Evolutionary conservation across 2,797 vertebrate genomes (phyloP).

Genomic region (Lepus oiostolus): DNA sequence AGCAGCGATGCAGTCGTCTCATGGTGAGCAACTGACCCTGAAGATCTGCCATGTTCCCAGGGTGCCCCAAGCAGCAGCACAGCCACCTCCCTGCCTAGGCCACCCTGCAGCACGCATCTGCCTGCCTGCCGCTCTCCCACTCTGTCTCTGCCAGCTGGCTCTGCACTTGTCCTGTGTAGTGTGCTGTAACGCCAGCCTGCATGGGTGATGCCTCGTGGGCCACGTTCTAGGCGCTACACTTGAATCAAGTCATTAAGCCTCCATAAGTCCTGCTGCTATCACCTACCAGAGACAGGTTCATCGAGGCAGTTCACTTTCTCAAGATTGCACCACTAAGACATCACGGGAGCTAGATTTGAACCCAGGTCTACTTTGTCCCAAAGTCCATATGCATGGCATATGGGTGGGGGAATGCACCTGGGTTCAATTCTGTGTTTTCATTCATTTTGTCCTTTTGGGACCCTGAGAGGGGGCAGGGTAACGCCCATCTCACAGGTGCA

Average conservation of each 20-base stretch:
- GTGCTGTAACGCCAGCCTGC: not conserved
- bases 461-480: not conserved
- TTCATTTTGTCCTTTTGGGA: not conserved
- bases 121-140: not conserved
- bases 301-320: not conserved
- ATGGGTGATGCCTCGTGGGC: too few species aligned
- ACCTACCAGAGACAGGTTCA: not conserved
- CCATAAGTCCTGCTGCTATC: not conserved
- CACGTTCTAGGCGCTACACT: not conserved
- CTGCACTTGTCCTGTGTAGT: not conserved
- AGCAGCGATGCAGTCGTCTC: not conserved
- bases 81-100: not conserved
- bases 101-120: not conserved
- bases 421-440: not conserved
- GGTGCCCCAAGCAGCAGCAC: not conserved
- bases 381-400: not conserved
- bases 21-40: not conserved
- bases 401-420: too few species aligned
- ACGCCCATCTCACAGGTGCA: not conserved
- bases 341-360: not conserved
- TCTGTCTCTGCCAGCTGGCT: not conserved
- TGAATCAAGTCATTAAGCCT: not conserved
- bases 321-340: not conserved
- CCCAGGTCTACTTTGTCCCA: not conserved
- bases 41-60: not conserved